A percentile compares a stretch with the other conserved stretches of the same genome.
Conservation (phyloP, 2,797 vertebrate species). For the Alauda arvensis region DNA sequence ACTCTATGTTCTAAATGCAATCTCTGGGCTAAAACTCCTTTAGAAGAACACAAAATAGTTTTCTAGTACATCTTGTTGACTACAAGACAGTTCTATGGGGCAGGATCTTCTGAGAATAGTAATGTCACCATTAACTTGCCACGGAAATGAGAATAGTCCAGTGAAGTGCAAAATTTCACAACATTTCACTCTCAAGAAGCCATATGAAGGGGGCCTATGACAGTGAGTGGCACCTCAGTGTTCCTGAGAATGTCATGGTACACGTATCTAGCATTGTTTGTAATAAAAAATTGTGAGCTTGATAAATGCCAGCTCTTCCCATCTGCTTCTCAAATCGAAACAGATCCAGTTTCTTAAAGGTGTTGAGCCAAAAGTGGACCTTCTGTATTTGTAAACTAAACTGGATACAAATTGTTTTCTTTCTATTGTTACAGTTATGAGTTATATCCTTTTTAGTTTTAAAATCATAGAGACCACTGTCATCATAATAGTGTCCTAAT, state of each 20-base stretch:
- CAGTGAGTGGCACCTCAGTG: background rate
- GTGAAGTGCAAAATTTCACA: slow-evolving; percentile 17
- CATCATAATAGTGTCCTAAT: background rate
- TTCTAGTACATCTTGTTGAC: background rate
- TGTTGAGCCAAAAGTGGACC: slow-evolving; percentile 40
- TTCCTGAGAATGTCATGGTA: background rate
- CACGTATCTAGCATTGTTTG: background rate
- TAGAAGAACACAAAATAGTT: background rate
- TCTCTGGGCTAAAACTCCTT: background rate
- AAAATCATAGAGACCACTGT: background rate
- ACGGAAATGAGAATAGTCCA: background rate
- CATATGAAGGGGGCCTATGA: background rate
- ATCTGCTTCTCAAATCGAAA: slow-evolving; percentile 39
- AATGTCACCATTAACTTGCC: background rate
- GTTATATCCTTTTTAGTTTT: background rate
- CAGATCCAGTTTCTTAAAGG: slow-evolving; percentile 30
- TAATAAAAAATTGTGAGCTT: slow-evolving; percentile 18
- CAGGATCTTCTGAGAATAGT: background rate
- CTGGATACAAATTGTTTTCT: background rate
- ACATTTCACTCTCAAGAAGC: background rate
- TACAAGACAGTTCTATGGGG: background rate
- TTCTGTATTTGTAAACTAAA: slow-evolving; percentile 24
- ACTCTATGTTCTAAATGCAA: background rate
- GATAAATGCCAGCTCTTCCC: slow-evolving; percentile 40
- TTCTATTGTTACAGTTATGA: background rate